These are phyloP conservation scores for Ramphastos sulfuratus DNA, from an alignment of 2,113 vertebrate genomes.

Conservation along the genomic window DNA sequence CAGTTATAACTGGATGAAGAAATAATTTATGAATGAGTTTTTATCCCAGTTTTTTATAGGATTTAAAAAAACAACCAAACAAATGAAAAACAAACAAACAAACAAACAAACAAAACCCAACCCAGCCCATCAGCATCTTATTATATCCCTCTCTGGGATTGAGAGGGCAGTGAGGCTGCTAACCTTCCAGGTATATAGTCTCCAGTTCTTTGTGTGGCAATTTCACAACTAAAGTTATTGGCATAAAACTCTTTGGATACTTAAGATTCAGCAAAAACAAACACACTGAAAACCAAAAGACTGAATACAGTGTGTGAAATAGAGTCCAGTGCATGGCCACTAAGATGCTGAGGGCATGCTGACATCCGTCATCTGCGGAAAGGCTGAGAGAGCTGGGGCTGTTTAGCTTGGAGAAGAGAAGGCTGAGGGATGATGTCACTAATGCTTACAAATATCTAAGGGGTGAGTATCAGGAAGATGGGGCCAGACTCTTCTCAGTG, in stretches of 20 bases:
- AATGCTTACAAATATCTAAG: too few species aligned
- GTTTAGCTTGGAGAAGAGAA: too few species aligned
- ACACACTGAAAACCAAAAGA: neutral
- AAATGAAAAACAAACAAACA: neutral
- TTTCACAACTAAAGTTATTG: neutral
- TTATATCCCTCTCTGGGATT: neutral
- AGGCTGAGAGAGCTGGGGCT: too few species aligned
- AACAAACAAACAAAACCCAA: neutral
- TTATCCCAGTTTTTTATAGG: neutral
- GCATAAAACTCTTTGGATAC: neutral
- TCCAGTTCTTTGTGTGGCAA: neutral
- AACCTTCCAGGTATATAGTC: neutral
- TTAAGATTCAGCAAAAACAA: neutral
- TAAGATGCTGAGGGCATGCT: too few species aligned
- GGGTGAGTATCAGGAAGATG: too few species aligned
- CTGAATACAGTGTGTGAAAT: neutral
- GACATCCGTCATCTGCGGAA: too few species aligned
- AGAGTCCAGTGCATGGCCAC: too few species aligned
- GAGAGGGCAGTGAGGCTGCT: neutral
- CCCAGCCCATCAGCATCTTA: rapidly evolving
- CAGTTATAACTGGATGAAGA: neutral
- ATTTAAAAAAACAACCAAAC: neutral
- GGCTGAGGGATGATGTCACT: too few species aligned
- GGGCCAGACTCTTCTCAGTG: too few species aligned
- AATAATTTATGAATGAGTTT: neutral